These are phyloP conservation scores for Morelia viridis DNA, from an alignment of 2,797 vertebrate genomes.

Conservation along the genomic window DNA sequence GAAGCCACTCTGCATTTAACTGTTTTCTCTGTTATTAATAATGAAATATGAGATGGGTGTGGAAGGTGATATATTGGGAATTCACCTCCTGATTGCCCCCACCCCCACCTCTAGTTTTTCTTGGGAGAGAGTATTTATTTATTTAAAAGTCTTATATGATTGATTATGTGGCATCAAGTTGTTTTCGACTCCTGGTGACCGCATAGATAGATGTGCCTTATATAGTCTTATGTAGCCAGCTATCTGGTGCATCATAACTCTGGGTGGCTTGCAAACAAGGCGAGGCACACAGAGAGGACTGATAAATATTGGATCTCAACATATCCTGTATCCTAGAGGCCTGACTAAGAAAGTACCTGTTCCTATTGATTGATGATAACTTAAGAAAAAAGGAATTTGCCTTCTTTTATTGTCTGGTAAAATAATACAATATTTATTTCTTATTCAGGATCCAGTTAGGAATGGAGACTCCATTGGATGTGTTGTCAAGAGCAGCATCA, in stretches of 20 bases:
- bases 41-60: too few relatives aligned
- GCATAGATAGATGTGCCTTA: not conserved
- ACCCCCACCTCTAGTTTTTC: not conserved
- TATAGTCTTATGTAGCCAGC: not conserved
- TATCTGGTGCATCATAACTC: not conserved
- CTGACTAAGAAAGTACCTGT: not conserved
- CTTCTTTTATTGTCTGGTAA: not conserved
- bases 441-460: conserved; percentile 77
- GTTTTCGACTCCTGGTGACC: not conserved
- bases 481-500: conserved; percentile 95
- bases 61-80: not conserved
- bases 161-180: not conserved
- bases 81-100: not conserved
- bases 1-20: not conserved
- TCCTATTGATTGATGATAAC: not conserved
- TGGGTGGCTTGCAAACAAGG: not conserved
- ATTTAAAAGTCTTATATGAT: not conserved
- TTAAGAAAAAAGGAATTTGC: not conserved
- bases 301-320: not conserved
- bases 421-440: conserved; percentile 12
- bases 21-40: not conserved
- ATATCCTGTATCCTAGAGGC: not conserved
- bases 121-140: not conserved
- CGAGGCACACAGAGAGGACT: not conserved
- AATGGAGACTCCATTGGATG: conserved; percentile 99